These are phyloP conservation scores for Danio tinwini DNA, from an alignment of 2,797 vertebrate species.

Conservation along the genomic window DNA sequence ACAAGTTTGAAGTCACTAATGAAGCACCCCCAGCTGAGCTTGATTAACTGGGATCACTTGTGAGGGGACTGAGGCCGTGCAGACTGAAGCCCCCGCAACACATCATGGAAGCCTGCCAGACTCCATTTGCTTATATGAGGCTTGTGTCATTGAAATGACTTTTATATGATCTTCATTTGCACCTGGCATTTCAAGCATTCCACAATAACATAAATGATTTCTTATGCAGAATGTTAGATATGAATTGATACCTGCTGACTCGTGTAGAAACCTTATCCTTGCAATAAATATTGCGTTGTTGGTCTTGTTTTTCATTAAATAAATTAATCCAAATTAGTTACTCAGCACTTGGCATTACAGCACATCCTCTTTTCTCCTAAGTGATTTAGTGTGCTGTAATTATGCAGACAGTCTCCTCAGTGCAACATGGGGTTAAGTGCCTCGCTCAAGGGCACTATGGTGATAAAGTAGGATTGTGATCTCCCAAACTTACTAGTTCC, in stretches of 20 bases:
- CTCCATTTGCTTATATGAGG: not conserved
- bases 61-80: conserved; percentile 11
- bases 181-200: conserved; percentile 14
- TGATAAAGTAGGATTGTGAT: conserved; percentile 2
- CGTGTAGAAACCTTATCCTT: conserved; percentile 18
- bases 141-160: conserved; percentile 29
- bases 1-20: conserved; percentile 40
- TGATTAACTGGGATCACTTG: conserved; percentile 42
- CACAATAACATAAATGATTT: conserved; percentile 19
- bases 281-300: conserved; percentile 23
- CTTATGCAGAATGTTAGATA: conserved; percentile 25
- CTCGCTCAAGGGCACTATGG: conserved; percentile 23
- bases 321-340: conserved; percentile 53
- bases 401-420: conserved; percentile 1
- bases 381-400: conserved; percentile 32
- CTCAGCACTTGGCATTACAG: conserved; percentile 47
- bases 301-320: conserved; percentile 50
- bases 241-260: conserved; percentile 42
- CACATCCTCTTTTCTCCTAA: conserved; percentile 35
- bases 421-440: conserved; percentile 38
- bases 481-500: conserved; percentile 21
- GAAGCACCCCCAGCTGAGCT: conserved; percentile 34
- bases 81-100: conserved; percentile 14
- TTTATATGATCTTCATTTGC: conserved; percentile 43
- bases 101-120: conserved; percentile 36